Evolutionary conservation across 2,113 vertebrate genomes (phyloP).

Genomic region (Xiphorhynchus elegans): DNA sequence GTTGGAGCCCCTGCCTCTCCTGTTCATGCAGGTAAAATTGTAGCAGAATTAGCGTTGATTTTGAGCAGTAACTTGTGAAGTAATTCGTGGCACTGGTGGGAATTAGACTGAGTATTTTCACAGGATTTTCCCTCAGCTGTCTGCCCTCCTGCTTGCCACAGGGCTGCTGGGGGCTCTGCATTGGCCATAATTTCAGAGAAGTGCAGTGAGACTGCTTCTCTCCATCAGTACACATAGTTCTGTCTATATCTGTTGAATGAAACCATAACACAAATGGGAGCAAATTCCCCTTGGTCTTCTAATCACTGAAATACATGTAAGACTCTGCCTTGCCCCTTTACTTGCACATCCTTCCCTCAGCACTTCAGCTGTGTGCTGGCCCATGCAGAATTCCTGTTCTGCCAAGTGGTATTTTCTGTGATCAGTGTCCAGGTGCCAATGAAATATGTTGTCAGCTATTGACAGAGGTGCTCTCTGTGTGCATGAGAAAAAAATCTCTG

Average conservation of each 20-base stretch:
- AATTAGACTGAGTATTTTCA: neutral
- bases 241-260: neutral
- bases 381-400: neutral
- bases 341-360: neutral
- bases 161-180: neutral
- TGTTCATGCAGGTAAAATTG: neutral
- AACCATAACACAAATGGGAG: neutral
- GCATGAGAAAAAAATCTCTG: neutral
- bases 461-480: neutral
- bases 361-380: neutral
- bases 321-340: neutral
- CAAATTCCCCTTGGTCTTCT: neutral
- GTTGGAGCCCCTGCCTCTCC: neutral
- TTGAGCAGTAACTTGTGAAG: neutral
- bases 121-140: neutral
- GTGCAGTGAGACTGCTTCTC: neutral
- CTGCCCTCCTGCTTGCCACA: neutral
- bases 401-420: neutral
- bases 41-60: rapidly evolving
- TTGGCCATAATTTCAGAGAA: neutral
- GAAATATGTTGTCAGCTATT: neutral
- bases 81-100: neutral
- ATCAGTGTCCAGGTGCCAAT: neutral
- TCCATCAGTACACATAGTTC: neutral
- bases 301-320: neutral